These are phyloP conservation scores for Rotaria socialis DNA, from an alignment of 2,888 invertebrate species.

Conservation along the genomic window DNA sequence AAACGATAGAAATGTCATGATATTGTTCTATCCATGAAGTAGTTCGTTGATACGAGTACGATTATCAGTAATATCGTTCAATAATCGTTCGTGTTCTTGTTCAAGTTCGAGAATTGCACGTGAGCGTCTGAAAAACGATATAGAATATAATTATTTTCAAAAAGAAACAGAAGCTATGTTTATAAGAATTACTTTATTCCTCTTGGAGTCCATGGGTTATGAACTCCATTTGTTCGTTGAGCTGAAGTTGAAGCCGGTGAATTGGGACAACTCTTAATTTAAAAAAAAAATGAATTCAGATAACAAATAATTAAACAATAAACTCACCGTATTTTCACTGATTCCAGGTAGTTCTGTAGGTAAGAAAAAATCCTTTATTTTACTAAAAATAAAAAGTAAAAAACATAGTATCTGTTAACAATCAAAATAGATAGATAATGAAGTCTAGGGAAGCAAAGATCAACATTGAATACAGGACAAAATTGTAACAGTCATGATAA, in stretches of 20 bases:
- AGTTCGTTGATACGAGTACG: not conserved
- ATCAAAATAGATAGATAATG: too few relatives aligned
- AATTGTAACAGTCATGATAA: too few relatives aligned
- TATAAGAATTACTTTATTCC: not conserved
- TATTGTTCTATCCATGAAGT: not conserved
- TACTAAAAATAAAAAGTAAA: not conserved
- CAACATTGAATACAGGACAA: too few relatives aligned
- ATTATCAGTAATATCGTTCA: not conserved
- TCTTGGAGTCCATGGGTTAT: not conserved
- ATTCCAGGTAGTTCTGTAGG: not conserved
- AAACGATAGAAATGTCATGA: too few relatives aligned
- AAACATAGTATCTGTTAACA: too few relatives aligned
- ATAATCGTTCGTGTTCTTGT: conserved; percentile 10
- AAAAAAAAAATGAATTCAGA: not conserved
- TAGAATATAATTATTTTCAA: not conserved
- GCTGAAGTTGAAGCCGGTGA: not conserved
- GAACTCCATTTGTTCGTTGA: not conserved
- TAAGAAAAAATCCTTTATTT: not conserved
- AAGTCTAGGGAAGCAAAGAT: too few relatives aligned
- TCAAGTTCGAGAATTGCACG: not conserved
- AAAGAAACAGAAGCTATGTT: not conserved
- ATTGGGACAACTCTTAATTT: too few relatives aligned
- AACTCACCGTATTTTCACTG: not conserved
- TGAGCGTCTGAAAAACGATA: not conserved
- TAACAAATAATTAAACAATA: not conserved